Percentiles rank a stretch among this genome's conserved stretches.
Evolutionary conservation across 2,888 invertebrate species (phyloP).

Genomic region (Oscheius onirici): DNA sequence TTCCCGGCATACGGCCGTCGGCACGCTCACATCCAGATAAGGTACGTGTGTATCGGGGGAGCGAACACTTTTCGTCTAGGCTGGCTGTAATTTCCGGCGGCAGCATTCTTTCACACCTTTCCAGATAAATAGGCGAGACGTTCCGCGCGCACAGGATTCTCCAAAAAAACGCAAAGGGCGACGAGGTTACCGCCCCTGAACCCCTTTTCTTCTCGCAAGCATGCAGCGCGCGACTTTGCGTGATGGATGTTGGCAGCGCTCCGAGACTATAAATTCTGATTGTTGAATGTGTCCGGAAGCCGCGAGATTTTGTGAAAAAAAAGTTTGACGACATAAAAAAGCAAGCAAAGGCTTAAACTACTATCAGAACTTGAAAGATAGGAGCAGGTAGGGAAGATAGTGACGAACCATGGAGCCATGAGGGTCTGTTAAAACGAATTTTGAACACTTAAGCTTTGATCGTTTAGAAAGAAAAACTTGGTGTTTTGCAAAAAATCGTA

Average conservation of each 20-base stretch:
- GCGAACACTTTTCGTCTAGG: background rate
- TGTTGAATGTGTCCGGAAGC: constrained; percentile 32
- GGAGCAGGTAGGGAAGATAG: too few relatives aligned
- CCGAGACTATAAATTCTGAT: constrained; percentile 29
- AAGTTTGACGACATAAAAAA: too few relatives aligned
- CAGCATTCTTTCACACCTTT: background rate
- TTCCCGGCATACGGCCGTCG: background rate
- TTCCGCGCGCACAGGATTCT: background rate
- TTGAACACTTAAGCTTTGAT: too few relatives aligned
- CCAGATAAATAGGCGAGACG: background rate
- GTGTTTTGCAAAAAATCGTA: too few relatives aligned
- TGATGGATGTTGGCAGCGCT: constrained; percentile 33
- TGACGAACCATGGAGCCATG: too few relatives aligned
- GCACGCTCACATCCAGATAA: constrained; percentile 5
- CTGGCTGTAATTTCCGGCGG: background rate
- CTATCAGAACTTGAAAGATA: too few relatives aligned
- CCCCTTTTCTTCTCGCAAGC: constrained; percentile 13
- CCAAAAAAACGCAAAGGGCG: background rate
- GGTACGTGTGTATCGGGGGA: constrained; percentile 15
- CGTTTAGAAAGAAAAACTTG: too few relatives aligned
- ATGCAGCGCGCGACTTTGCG: constrained; percentile 15
- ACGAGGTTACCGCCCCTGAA: constrained; percentile 10
- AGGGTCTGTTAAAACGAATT: too few relatives aligned
- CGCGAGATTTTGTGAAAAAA: background rate
- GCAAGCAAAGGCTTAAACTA: too few relatives aligned